Evolutionary conservation across 2,797 vertebrate genomes (phyloP), one percentile per base, ranked within the genome.

Genomic region (Gastrophryne carolinensis): DNA sequence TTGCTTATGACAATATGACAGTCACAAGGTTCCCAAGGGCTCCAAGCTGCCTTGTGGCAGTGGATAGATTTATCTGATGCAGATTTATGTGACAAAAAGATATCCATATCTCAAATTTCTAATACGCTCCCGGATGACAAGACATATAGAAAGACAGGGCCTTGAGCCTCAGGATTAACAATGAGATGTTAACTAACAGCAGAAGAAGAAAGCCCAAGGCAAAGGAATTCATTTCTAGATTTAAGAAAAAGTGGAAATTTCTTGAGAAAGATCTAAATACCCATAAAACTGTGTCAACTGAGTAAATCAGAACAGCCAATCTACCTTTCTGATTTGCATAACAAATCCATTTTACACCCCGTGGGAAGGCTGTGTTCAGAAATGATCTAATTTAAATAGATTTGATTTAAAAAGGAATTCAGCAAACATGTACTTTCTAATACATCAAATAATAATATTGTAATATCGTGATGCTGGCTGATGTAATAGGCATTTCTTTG

Each of bases 61-160:
- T 78, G 80, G 52, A 5, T 13, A 74, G 77, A 80, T 85, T 83
- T 83, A 83, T 84, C 78, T 80, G 75, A 77, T 82, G 78, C 4
- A 13, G 79, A 80, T 82, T 85, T 85, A 83, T 79, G 80, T 81
- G 81, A 83, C 78, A 82, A 84, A 84, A 84, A 82, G 1, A 78
- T 80, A 80, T 26, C 81, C 0, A 64, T 77, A 84, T 52, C 49
- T 50, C 32, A 82, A 78, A 30, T 78, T 81, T 79, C 68, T 85
- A 84, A 65, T 80, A 83, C 79, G 66, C 77, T 82, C 80, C 54
- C 39, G 2, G 44, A 76, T 85, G 80, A 81, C 65, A 80, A 73
- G 24, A 79, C 17, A 17, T 84, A 79, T 29, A 57, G 10, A 63
- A 69, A 70, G 64, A 73, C 68, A 60, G 5, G 70, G 73, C 65